These are phyloP conservation scores for Cydia splendana DNA, from an alignment of 1,140 invertebrate genomes.

Conservation along the genomic window DNA sequence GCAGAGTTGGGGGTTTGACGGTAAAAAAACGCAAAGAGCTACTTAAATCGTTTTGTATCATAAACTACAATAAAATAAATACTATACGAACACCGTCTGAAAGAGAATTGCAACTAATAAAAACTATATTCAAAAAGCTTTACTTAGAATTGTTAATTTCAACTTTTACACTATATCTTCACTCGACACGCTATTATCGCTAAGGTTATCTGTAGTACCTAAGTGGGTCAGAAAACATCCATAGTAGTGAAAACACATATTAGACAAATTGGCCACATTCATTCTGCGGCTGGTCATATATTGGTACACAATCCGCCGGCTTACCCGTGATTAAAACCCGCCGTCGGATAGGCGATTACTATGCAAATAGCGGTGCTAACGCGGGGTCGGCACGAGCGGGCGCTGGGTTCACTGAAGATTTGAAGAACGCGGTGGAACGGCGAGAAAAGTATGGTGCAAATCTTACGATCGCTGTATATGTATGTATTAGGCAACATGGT, in stretches of 20 bases:
- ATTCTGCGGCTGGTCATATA: conserved; percentile 12
- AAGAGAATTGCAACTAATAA: no score
- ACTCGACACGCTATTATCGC: not conserved
- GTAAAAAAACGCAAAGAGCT: not conserved
- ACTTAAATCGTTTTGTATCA: not conserved
- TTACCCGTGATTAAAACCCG: conserved; percentile 60
- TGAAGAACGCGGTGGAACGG: not conserved
- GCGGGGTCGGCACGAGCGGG: conserved; percentile 45
- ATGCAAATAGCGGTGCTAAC: conserved; percentile 64
- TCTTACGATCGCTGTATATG: not conserved
- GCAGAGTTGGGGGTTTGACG: not conserved
- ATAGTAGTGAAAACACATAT: not conserved
- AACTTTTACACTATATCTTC: not conserved
- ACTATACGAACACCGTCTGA: no score
- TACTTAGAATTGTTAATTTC: not conserved
- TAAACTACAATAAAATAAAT: not conserved
- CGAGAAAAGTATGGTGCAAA: not conserved
- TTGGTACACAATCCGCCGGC: conserved; percentile 29
- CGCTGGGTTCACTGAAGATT: not conserved
- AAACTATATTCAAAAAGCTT: no score
- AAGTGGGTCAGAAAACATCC: conserved; percentile 2
- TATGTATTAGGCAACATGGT: no score
- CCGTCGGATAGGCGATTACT: conserved; percentile 55
- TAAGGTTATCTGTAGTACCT: not conserved
- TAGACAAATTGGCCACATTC: conserved; percentile 30